Evolutionary conservation across 2,797 vertebrate species (phyloP), one percentile per base, ranked within the genome.

Genomic region (Pantherophis vulpinus): DNA sequence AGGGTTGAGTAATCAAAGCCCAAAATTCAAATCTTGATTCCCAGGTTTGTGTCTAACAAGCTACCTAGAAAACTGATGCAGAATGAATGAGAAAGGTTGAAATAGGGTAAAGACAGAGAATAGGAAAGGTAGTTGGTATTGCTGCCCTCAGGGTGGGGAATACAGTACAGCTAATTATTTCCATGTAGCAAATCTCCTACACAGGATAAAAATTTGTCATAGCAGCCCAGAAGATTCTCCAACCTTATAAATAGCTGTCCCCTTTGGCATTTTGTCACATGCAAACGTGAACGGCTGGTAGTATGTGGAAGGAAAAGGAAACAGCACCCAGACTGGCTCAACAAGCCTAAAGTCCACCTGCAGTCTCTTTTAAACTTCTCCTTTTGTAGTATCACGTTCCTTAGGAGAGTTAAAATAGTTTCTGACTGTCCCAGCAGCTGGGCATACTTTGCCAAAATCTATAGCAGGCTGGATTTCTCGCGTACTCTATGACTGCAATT

Each of bases 231-330:
- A 93, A 87, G 90, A 91, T 88, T 66, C 90, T n/a, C 70, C 54
- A 27, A 47, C 63, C 61, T 86, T 93, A 60, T 79, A 91, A 91
- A 91, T 88, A 91, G 92, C 92, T 91, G 92, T 91, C 92, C 86
- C 86, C 92, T 91, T 91, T 66, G 86, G 92, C 92, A 90, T 93
- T 93, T 87, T 86, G 37, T 63, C 60, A 87, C 55, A 8, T 74
- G 89, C 92, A 91, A 66, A 60, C 9, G 23, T 91, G 86, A 59
- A 90, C 20, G 9, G 20, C 61, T 51, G 86, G 59, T 32, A 25
- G 63, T 59, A 61, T 54, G 66, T 74, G 42, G 54, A 87, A 70
- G 61, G 25, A 74, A 29, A 90, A 70, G 83, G 79, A 89, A 83
- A 58, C n/a, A 16, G 47, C 32, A 5, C 56, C 27, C 51, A 55